Percentiles rank a stretch among this genome's conserved stretches.
These are phyloP conservation scores for Lomographa bimaculata DNA, from an alignment of 2,888 invertebrate genomes.

Conservation along the genomic window DNA sequence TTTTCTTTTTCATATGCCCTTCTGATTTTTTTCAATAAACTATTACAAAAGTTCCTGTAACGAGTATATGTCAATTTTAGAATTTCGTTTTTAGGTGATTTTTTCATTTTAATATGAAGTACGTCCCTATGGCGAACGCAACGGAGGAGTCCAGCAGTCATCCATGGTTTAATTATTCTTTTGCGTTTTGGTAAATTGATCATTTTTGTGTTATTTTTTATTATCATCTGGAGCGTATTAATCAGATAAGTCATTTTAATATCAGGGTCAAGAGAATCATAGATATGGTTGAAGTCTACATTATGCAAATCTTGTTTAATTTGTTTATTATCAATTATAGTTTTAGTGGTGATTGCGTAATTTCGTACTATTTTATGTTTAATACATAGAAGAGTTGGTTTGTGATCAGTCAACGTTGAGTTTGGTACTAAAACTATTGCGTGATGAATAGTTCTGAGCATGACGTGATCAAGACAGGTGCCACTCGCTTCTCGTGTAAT, in stretches of 20 bases:
- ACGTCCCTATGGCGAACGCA: slow-evolving; percentile 13
- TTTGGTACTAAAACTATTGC: slow-evolving; percentile 1
- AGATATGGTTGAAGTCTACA: slow-evolving; percentile 3
- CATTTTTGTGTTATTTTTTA: not conserved
- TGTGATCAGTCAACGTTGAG: not conserved
- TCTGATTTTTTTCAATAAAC: slow-evolving; percentile 11
- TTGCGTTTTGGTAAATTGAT: not conserved
- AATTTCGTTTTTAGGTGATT: slow-evolving; percentile 4
- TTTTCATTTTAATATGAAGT: slow-evolving; percentile 4
- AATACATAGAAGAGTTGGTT: not conserved
- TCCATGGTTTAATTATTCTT: slow-evolving; percentile 3
- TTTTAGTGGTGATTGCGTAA: not conserved
- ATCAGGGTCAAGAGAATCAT: slow-evolving; percentile 1
- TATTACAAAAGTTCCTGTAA: too few relatives aligned
- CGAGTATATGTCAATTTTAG: slow-evolving; percentile 12
- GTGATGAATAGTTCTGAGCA: not conserved
- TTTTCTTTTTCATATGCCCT: slow-evolving; percentile 6
- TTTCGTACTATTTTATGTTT: not conserved
- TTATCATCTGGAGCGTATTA: not conserved
- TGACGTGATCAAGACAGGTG: slow-evolving; percentile 4
- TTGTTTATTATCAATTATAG: not conserved
- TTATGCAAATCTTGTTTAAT: not conserved
- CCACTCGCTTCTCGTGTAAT: slow-evolving; percentile 1
- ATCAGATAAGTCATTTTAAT: not conserved
- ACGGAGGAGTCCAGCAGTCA: slow-evolving; percentile 5